These are phyloP conservation scores for Eulemur rubriventer DNA, from an alignment of 2,797 vertebrate genomes.

Conservation along the genomic window DNA sequence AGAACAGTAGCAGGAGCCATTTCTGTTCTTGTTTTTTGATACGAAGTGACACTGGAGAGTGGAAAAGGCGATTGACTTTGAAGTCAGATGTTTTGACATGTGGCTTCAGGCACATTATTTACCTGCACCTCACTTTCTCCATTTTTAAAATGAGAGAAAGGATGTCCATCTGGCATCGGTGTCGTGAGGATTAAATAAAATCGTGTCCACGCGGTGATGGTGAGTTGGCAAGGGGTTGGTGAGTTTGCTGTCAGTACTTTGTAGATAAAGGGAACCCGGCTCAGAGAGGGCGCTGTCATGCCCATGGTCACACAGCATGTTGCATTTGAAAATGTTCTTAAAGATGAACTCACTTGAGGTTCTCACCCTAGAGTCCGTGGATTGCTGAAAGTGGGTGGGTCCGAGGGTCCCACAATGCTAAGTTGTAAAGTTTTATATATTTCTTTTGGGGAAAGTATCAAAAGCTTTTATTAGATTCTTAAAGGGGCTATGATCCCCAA, in stretches of 20 bases:
- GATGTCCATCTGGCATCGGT: rapidly evolving
- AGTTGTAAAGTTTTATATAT: not conserved
- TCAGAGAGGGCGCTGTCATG: not conserved
- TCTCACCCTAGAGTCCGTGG: not conserved
- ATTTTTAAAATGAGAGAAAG: not conserved
- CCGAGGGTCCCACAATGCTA: not conserved
- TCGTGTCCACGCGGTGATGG: too few species aligned
- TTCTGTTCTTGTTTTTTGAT: not conserved
- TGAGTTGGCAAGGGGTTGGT: not conserved
- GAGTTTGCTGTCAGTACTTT: not conserved
- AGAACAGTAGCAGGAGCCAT: rapidly evolving
- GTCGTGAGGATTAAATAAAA: not conserved
- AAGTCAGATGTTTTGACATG: too few species aligned
- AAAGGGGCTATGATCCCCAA: not conserved
- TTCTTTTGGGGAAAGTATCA: not conserved
- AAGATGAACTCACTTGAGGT: not conserved
- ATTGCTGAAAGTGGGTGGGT: not conserved
- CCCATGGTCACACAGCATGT: not conserved
- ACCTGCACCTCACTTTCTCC: not conserved
- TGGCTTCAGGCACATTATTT: not conserved
- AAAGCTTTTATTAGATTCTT: not conserved
- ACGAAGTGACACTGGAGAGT: rapidly evolving
- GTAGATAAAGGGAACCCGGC: not conserved
- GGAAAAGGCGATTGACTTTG: not conserved
- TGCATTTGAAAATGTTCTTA: not conserved